A percentile compares a stretch with the other conserved stretches of the same genome.
Evolutionary conservation across 2,113 vertebrate genomes (phyloP).

Genomic region (human (Homo sapiens)): DNA sequence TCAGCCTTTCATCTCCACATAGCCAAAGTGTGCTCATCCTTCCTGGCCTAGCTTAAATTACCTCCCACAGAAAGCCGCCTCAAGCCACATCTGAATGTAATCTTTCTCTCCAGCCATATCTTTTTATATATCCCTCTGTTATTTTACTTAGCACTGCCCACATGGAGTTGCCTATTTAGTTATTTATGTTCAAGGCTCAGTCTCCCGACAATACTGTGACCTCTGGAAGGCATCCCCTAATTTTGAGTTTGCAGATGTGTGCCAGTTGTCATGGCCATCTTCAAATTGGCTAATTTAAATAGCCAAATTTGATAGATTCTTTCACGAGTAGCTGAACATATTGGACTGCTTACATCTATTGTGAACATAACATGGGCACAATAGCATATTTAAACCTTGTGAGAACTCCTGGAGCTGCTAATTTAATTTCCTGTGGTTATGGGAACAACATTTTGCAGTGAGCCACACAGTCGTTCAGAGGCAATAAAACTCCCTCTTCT

Average conservation of each 20-base stretch:
- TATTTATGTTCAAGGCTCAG: background rate
- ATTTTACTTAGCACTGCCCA: background rate
- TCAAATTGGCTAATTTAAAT: slow-evolving; percentile 1
- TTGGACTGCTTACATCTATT: background rate
- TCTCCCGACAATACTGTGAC: background rate
- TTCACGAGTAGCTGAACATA: background rate
- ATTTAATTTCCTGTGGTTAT: slow-evolving; percentile 31
- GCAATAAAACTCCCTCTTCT: background rate
- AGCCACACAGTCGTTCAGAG: background rate
- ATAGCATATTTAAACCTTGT: background rate
- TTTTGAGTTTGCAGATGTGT: background rate
- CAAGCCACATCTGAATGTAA: background rate
- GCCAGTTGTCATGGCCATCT: background rate
- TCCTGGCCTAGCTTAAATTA: background rate
- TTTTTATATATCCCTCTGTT: background rate
- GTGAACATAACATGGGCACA: background rate
- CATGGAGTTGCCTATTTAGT: background rate
- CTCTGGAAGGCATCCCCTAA: background rate
- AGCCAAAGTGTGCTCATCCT: background rate
- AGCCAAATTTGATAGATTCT: background rate
- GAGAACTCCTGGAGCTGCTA: background rate
- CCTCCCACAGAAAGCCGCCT: background rate
- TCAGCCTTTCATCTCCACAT: background rate
- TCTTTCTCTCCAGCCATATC: background rate
- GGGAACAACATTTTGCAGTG: background rate